A percentile compares a stretch with the other conserved stretches of the same genome.
Conservation (phyloP, 2,888 invertebrate genomes). For the Tetropium fuscum region DNA sequence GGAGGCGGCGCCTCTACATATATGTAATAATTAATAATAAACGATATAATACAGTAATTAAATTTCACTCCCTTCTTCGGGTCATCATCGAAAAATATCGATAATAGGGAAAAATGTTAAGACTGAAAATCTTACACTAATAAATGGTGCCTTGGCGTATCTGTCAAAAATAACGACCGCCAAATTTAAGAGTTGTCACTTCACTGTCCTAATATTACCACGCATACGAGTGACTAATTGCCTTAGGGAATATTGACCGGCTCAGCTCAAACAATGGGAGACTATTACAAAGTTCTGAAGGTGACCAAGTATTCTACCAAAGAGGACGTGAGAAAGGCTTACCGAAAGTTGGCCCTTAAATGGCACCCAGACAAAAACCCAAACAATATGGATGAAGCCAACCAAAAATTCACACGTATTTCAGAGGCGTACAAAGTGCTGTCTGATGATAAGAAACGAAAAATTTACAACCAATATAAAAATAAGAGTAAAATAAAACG, state of each 20-base stretch:
- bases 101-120: no score
- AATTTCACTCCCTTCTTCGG: no score
- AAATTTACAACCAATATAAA: slow-evolving; percentile 33
- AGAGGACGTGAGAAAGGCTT: slow-evolving; percentile 40
- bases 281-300: slow-evolving; percentile 39
- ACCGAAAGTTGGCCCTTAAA: slow-evolving; percentile 39
- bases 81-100: no score
- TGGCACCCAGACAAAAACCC: slow-evolving; percentile 45
- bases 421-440: slow-evolving; percentile 41
- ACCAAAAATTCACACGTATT: slow-evolving; percentile 36
- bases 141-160: no score
- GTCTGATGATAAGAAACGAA: slow-evolving; percentile 34
- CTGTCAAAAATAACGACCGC: not conserved
- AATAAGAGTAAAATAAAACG: no score
- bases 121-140: no score
- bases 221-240: no score
- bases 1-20: no score
- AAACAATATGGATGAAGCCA: slow-evolving; percentile 35
- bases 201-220: no score
- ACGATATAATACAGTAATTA: no score
- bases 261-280: slow-evolving; percentile 31
- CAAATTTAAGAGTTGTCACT: slow-evolving; percentile 14
- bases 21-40: no score
- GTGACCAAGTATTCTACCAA: slow-evolving; percentile 29
- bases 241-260: not conserved